phyloP scores from a whole-genome alignment of 1,140 invertebrate species.

The Drosophila littoralis region DNA sequence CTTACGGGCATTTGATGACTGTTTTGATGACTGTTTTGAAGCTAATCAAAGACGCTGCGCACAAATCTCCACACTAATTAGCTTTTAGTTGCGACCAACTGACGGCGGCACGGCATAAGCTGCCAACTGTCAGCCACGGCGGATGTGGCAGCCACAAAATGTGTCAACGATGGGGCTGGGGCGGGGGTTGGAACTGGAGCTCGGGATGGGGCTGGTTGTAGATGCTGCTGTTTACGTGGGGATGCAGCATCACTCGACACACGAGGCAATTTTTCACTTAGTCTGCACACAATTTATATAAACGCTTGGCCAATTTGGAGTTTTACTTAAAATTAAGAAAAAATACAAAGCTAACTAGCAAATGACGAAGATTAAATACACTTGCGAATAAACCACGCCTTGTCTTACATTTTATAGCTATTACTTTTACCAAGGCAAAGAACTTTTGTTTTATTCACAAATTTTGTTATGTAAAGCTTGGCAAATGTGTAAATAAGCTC shows the following conservation, averaged over 20 bases:
- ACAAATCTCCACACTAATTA: slow-evolving; percentile 77
- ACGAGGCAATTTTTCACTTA: slow-evolving; percentile 60
- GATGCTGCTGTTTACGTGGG: neutral
- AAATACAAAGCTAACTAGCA: neutral
- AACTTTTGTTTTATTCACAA: no score
- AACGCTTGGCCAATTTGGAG: slow-evolving; percentile 42
- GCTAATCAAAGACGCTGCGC: slow-evolving; percentile 54
- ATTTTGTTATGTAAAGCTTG: no score
- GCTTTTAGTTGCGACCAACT: slow-evolving; percentile 64
- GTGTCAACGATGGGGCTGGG: slow-evolving; percentile 39
- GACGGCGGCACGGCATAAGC: slow-evolving; percentile 55
- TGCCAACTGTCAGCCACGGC: slow-evolving; percentile 42
- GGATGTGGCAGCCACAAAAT: slow-evolving; percentile 40
- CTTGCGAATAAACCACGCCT: neutral
- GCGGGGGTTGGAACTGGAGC: neutral
- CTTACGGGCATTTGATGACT: slow-evolving; percentile 28
- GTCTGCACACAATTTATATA: slow-evolving; percentile 65
- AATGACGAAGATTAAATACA: slow-evolving; percentile 26
- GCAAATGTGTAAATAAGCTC: no score
- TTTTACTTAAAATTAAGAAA: slow-evolving; percentile 5
- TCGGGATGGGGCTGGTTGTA: neutral
- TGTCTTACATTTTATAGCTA: no score
- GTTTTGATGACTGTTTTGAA: slow-evolving; percentile 58
- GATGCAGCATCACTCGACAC: neutral
- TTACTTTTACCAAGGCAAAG: neutral